These are phyloP conservation scores for Petrolisthes cinctipes DNA, from an alignment of 2,888 invertebrate species.

Conservation along the genomic window DNA sequence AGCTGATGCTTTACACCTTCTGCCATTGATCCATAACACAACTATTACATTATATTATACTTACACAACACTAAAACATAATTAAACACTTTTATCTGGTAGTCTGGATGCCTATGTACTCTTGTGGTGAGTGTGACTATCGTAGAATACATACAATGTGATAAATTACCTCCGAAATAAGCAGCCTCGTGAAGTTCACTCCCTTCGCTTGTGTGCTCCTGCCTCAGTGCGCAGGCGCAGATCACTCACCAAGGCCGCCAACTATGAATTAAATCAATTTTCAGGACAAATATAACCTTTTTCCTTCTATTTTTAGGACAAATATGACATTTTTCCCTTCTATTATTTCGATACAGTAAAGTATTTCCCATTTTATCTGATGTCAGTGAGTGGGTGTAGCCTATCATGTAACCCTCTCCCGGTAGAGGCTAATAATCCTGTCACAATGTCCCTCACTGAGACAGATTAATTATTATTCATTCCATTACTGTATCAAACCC, in stretches of 20 bases:
- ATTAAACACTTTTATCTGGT: neutral
- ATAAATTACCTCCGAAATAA: conserved; percentile 37
- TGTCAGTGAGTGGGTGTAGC: too few species aligned
- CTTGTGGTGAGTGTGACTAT: neutral
- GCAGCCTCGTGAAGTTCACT: conserved; percentile 50
- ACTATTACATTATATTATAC: neutral
- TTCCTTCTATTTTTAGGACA: too few species aligned
- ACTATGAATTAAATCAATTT: neutral
- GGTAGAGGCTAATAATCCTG: too few species aligned
- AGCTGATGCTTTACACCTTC: too few species aligned
- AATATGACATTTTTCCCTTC: too few species aligned
- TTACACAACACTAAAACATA: neutral
- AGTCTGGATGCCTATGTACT: neutral
- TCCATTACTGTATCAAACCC: too few species aligned
- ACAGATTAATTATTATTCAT: too few species aligned
- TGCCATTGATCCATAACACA: too few species aligned
- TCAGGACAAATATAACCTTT: neutral
- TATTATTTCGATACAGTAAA: too few species aligned
- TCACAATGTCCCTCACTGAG: too few species aligned
- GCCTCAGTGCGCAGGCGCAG: conserved; percentile 61
- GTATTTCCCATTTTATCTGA: too few species aligned
- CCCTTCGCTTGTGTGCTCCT: conserved; percentile 64
- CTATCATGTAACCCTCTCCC: too few species aligned
- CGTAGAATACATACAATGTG: neutral
- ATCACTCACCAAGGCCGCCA: neutral